A percentile compares a stretch with the other conserved stretches of the same genome.
phyloP scores from a whole-genome alignment of 2,888 invertebrate species.

The Thecocarcelia acutangulata region DNA sequence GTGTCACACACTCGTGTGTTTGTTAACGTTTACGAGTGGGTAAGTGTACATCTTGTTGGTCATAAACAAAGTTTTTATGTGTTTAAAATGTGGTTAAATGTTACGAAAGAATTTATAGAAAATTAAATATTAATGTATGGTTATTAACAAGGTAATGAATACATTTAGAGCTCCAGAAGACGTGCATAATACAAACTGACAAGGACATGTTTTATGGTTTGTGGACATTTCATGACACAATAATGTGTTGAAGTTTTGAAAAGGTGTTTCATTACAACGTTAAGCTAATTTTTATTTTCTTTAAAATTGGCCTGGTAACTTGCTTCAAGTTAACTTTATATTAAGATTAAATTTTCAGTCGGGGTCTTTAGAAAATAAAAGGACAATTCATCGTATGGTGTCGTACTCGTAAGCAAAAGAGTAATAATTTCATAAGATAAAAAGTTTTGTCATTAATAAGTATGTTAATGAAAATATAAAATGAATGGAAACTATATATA shows the following conservation, averaged over 20 bases:
- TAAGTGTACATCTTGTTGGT: constrained; percentile 67
- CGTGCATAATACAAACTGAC: constrained; percentile 30
- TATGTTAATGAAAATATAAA: too few relatives aligned
- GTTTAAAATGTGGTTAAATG: constrained; percentile 68
- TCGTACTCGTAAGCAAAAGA: not conserved
- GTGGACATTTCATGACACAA: not conserved
- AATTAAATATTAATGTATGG: constrained; percentile 67
- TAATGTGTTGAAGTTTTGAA: constrained; percentile 3
- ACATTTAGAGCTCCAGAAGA: constrained; percentile 39
- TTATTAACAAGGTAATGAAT: constrained; percentile 67
- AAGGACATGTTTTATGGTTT: constrained; percentile 20
- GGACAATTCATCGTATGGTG: not conserved
- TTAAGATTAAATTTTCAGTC: not conserved
- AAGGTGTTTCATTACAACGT: not conserved
- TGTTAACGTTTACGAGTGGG: constrained; percentile 52
- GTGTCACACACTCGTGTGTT: not conserved
- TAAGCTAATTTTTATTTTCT: constrained; percentile 30
- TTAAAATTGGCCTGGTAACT: not conserved
- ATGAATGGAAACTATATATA: too few relatives aligned
- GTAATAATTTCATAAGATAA: too few relatives aligned
- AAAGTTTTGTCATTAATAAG: too few relatives aligned
- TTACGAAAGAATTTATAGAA: constrained; percentile 67
- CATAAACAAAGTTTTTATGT: constrained; percentile 67
- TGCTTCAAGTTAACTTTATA: not conserved
- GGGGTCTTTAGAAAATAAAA: not conserved